Evolutionary conservation across 2,797 vertebrate species (phyloP).

Genomic region (Chiloscyllium punctatum): DNA sequence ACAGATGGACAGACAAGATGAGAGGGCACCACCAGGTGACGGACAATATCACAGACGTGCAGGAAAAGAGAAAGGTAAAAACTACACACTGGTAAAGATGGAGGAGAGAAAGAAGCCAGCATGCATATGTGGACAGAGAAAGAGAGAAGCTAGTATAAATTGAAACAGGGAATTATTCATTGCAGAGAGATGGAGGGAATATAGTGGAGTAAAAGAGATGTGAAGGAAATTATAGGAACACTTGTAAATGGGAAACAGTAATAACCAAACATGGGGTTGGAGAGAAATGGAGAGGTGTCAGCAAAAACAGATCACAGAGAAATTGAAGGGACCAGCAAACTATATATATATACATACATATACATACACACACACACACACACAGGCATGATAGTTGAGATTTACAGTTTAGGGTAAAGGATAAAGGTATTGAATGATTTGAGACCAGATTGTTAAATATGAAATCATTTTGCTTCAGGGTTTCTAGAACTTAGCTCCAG

Average conservation of each 20-base stretch:
- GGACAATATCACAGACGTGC: background rate
- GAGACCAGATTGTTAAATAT: background rate
- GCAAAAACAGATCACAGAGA: background rate
- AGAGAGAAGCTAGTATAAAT: background rate
- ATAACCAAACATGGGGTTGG: background rate
- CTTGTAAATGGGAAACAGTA: background rate
- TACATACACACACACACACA: background rate
- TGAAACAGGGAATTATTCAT: background rate
- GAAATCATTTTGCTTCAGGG: background rate
- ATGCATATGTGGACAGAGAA: background rate
- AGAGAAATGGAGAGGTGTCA: background rate
- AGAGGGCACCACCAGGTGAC: background rate
- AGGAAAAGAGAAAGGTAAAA: background rate
- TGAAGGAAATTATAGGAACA: background rate
- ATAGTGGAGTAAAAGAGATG: too few species aligned
- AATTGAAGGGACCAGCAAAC: background rate
- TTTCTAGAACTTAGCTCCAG: background rate
- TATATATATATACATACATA: too few species aligned
- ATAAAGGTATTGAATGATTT: background rate
- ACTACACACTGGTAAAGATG: background rate
- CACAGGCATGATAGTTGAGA: background rate
- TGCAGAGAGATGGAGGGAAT: background rate
- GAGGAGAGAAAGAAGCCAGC: background rate
- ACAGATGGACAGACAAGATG: background rate
- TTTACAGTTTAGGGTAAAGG: background rate